phyloP scores from a whole-genome alignment of 1,140 invertebrate species.

The Acyrthosiphon pisum region DNA sequence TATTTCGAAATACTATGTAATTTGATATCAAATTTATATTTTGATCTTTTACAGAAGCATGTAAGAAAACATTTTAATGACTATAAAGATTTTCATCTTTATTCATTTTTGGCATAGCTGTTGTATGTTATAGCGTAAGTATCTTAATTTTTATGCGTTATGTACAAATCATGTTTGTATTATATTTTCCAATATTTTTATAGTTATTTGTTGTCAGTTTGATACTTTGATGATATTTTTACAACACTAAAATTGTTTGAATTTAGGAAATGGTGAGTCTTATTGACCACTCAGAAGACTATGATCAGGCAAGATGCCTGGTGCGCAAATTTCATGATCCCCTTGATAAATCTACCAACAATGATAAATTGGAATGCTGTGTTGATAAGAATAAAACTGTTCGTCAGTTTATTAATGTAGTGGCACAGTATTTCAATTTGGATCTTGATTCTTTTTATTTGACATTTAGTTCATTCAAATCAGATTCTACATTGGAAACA shows the following conservation, averaged over 20 bases:
- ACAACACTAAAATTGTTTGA: background rate
- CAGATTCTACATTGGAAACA: background rate
- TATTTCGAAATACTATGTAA: conserved; percentile 32
- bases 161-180: background rate
- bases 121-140: conserved; percentile 33
- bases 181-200: background rate
- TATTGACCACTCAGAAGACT: conserved; percentile 31
- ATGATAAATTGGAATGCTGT: conserved; percentile 56
- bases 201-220: background rate
- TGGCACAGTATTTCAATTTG: conserved; percentile 57
- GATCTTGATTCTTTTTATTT: conserved; percentile 58
- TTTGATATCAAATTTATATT: conserved; percentile 49
- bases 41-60: conserved; percentile 53
- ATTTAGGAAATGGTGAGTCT: conserved; percentile 60
- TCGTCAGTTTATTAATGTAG: conserved; percentile 56
- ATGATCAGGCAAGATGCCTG: conserved; percentile 57
- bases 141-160: background rate
- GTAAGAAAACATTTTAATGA: background rate
- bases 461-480: conserved; percentile 55
- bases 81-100: conserved; percentile 20
- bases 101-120: conserved; percentile 29
- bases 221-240: background rate
- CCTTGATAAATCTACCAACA: conserved; percentile 20
- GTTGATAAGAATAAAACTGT: conserved; percentile 57
- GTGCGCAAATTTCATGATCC: conserved; percentile 52